Evolutionary conservation across 2,888 invertebrate genomes (phyloP), one percentile per base, ranked within the genome.

Genomic region (Sipunculus nudus): DNA sequence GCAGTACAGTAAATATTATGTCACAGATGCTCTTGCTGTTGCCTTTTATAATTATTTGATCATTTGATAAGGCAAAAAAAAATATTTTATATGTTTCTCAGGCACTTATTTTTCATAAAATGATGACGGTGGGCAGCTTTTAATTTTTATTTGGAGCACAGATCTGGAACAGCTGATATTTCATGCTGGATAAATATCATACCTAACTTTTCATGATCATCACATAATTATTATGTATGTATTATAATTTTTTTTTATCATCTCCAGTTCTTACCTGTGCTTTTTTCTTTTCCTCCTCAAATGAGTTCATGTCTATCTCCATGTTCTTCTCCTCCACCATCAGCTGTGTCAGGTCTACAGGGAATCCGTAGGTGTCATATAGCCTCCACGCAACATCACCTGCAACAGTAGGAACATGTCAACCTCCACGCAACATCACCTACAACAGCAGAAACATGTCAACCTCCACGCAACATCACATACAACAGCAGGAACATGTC

Each of bases 361-460:
- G 99, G 82, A 99, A 99, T 21, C 99, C 99, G 81, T 98, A 99
- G 0, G 99, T 99, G 79, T 99, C 99, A 84, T 99, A 99, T 57
- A 99, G 86, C 59, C 96, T 89, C 99, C 99, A 99, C 1, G 98
- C 97, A 49, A 99, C 90, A 84, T 98, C 95, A 55, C 98, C 87
- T 83, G 71, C 4, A 68, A 47, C 72, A 70, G 16, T 2, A 10
- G n/a, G n/a, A 3, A n/a, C n/a, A n/a, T n/a, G n/a, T n/a, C n/a
- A n/a, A n/a, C n/a, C n/a, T 25, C 16, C 8, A 48, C 19, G 19
- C 10, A 26, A 47, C 47, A 47, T 26, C 6, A 16, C 25, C n/a
- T 4, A n/a, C n/a, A n/a, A n/a, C n/a, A n/a, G n/a, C n/a, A n/a
- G n/a, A n/a, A n/a, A n/a, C n/a, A 23, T 29, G 16, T 21, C 6